phyloP scores from a whole-genome alignment of 2,113 vertebrate genomes.

The Heterocephalus glaber region DNA sequence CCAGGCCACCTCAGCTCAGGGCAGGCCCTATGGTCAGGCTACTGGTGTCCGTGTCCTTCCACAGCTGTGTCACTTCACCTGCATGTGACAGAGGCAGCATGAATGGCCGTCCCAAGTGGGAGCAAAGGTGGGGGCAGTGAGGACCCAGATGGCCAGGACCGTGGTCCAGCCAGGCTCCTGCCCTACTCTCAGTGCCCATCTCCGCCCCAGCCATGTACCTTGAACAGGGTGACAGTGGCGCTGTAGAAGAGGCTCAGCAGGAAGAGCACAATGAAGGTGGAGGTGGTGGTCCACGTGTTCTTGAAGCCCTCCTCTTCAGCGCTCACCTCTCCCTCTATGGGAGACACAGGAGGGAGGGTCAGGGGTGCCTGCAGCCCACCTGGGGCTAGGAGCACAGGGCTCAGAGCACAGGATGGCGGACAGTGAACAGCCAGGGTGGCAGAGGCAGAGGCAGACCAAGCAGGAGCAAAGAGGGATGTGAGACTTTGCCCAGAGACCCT shows the following conservation, averaged over 20 bases:
- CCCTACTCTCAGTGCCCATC: background rate
- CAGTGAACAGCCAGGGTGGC: background rate
- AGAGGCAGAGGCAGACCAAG: background rate
- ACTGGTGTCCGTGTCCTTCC: background rate
- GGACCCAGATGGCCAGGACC: rapidly evolving
- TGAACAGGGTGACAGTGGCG: slow-evolving; percentile 88
- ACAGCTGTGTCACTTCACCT: slow-evolving; percentile 67
- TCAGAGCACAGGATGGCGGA: background rate
- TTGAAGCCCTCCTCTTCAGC: slow-evolving; percentile 82
- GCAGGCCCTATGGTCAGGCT: rapidly evolving
- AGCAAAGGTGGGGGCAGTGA: rapidly evolving
- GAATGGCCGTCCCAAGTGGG: background rate
- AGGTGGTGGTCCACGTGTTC: slow-evolving; percentile 83
- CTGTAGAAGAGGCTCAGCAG: no score
- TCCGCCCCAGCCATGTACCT: slow-evolving; percentile 81
- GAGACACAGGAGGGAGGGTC: background rate
- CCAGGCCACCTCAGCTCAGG: background rate
- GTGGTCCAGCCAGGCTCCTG: slow-evolving; percentile 44
- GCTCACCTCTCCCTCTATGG: slow-evolving; percentile 52
- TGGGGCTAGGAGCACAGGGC: background rate
- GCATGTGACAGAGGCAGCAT: background rate
- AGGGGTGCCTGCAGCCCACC: background rate
- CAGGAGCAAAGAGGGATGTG: background rate
- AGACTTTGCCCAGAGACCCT: no score
- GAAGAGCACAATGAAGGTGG: slow-evolving; percentile 92